Evolutionary conservation across 2,888 invertebrate species (phyloP).

Genomic region (Pardosa pseudoannulata): DNA sequence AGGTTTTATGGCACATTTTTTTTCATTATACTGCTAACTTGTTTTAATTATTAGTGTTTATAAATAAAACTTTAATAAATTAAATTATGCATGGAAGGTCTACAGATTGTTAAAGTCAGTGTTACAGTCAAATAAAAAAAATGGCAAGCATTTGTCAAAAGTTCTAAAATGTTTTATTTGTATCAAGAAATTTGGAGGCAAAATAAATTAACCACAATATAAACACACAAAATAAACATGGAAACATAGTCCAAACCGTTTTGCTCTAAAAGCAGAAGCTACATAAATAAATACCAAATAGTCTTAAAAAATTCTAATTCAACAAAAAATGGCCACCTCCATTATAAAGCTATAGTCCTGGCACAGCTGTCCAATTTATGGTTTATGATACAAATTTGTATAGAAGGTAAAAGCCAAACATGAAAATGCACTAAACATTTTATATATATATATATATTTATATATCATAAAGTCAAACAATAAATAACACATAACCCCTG

Average conservation of each 20-base stretch:
- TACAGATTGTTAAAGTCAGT: too few relatives aligned
- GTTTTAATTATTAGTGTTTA: too few relatives aligned
- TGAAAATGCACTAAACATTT: neutral
- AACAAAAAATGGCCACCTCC: neutral
- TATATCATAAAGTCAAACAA: too few relatives aligned
- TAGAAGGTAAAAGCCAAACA: too few relatives aligned
- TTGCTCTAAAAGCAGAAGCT: conserved; percentile 26
- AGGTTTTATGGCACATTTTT: too few relatives aligned
- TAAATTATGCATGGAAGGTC: too few relatives aligned
- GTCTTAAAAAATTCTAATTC: neutral
- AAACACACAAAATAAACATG: conserved; percentile 30
- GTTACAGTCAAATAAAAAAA: too few relatives aligned
- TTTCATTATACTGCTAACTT: too few relatives aligned
- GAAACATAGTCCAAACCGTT: conserved; percentile 40
- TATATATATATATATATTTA: neutral
- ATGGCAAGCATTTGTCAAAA: neutral
- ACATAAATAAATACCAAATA: neutral
- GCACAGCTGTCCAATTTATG: too few relatives aligned
- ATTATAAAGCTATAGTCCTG: neutral
- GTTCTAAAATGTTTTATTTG: conserved; percentile 46
- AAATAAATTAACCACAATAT: conserved; percentile 65
- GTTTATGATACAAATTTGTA: too few relatives aligned
- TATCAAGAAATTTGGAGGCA: conserved; percentile 38
- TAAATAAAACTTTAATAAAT: too few relatives aligned
- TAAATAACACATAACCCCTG: conserved; percentile 10